Base-by-base conservation (phyloP, 1,140 invertebrate genomes). In the Heliconius himera region DNA sequence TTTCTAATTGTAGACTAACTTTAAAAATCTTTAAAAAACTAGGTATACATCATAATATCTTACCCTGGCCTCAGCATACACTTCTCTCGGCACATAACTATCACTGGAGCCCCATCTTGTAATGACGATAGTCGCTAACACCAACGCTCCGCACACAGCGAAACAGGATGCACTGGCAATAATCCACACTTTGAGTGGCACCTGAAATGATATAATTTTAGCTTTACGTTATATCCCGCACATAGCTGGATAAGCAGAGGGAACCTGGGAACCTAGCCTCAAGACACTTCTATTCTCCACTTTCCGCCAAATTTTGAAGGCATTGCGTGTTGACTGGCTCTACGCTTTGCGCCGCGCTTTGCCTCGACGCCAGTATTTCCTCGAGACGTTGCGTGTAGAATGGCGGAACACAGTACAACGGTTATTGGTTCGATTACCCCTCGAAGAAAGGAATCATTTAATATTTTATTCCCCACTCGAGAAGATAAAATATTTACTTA, bases 111-210 rank as follows among this genome's bases (percentile, higher is more conserved):
- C 88, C 87, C 93, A 94, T 26, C 88, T 86, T 0, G 91, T 92
- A 73, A 93, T 89, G 8, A 93, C 89, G 2, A 94, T 87, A 0
- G 93, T 89, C 0, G 94, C 91, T 0, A 77, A 70, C 2, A 77
- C 76, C 18, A 77, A 16, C 18, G 76, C 76, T 56, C 79, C 41
- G 60, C 79, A 76, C 18, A 89, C 49, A 78, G 80, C 5, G 85
- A 93, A 93, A 70, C 91, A 95, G 0, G 94, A 94, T 0, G 93
- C 90, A 41, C 93, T 92, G 1, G 91, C 90, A 20, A 91, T 90
- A 0, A 91, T 83, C 90, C 91, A 94, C 8, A 91, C 89, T 77
- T 91, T 92, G n/a, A 94, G 77, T 0, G 93, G 94, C 0, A 94
- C 90, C 93, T 94, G 88, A 1, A 84, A 85, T 41, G 16, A 66